A percentile compares a stretch with the other conserved stretches of the same genome.
These are phyloP conservation scores for Bufo bufo DNA, from an alignment of 2,113 vertebrate species.

Conservation along the genomic window DNA sequence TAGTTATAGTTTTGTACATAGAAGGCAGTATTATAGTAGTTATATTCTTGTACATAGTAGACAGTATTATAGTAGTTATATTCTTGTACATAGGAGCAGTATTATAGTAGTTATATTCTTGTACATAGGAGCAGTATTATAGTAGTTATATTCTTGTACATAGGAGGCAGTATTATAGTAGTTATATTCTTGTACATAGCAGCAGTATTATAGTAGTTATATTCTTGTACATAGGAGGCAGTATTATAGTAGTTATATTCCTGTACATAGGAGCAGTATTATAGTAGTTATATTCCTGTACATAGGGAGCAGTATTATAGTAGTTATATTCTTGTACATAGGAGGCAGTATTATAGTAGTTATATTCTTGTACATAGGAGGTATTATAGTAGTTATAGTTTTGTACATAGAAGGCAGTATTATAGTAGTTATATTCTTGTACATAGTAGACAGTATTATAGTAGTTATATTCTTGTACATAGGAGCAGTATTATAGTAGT, in stretches of 20 bases:
- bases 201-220: not conserved
- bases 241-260: too few relatives aligned
- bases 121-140: not conserved
- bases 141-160: not conserved
- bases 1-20: not conserved
- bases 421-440: constrained; percentile 3
- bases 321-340: too few relatives aligned
- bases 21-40: too few relatives aligned
- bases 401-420: not conserved
- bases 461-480: constrained; percentile 9
- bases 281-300: too few relatives aligned
- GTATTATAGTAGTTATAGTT: not conserved
- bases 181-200: not conserved
- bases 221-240: not conserved
- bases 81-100: too few relatives aligned
- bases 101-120: too few relatives aligned
- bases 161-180: not conserved
- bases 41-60: too few relatives aligned
- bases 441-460: not conserved
- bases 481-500: constrained; percentile 1
- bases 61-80: too few relatives aligned
- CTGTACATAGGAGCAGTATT: too few relatives aligned
- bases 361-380: not conserved
- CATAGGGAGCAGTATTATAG: too few relatives aligned
- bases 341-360: constrained; percentile 8